phyloP scores from a whole-genome alignment of 2,113 vertebrate genomes.

The Aptenodytes forsteri region DNA sequence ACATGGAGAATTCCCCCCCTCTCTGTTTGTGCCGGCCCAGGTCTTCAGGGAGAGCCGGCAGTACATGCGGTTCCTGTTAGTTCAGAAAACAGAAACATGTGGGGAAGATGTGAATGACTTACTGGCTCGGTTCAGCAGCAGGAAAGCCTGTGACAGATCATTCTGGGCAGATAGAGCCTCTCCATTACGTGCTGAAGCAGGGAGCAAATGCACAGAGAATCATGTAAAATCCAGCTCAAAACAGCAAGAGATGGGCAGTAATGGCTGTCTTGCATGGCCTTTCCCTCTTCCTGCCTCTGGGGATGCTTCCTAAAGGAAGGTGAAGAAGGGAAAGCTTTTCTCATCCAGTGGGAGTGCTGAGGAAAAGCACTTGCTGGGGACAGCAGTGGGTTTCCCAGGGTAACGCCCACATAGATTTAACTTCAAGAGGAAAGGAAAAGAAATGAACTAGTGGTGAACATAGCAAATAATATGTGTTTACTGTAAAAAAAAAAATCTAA shows the following conservation, averaged over 20 bases:
- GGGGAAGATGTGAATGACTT: not conserved
- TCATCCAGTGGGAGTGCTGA: not conserved
- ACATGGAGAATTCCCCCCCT: not conserved
- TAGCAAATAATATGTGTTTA: not conserved
- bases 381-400: not conserved
- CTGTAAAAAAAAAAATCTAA: not conserved
- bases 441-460: not conserved
- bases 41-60: not conserved
- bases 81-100: slow-evolving; percentile 41
- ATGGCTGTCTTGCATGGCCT: not conserved
- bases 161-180: not conserved
- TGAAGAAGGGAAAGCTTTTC: not conserved
- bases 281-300: not conserved
- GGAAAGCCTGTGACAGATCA: not conserved
- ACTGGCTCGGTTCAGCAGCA: not conserved
- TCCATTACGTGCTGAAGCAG: not conserved
- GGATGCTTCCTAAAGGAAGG: not conserved
- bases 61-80: slow-evolving; percentile 16
- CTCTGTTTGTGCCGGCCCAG: not conserved
- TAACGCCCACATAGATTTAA: not conserved
- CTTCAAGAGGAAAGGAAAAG: not conserved
- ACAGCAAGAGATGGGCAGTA: not conserved
- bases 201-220: not conserved
- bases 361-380: not conserved
- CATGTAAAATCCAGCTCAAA: not conserved